Evolutionary conservation across 2,797 vertebrate genomes (phyloP).

Genomic region (Lacerta bilineata): DNA sequence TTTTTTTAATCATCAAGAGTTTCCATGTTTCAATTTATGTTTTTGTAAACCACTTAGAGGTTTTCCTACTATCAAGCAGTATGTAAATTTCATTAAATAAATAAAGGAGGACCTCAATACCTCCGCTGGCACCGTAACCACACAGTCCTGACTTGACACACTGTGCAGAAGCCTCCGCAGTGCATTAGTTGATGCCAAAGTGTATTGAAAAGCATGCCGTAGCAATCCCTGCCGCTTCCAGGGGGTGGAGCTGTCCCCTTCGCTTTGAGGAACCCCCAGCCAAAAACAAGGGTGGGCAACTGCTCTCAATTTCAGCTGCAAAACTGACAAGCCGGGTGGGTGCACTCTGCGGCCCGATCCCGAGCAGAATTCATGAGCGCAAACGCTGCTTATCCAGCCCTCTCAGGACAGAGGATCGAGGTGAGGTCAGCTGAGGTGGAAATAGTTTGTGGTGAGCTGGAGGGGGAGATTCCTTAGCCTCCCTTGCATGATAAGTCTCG

Average conservation of each 20-base stretch:
- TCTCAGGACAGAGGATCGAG: neutral
- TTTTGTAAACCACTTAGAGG: too few relatives aligned
- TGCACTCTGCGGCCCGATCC: neutral
- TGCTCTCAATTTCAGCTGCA: too few relatives aligned
- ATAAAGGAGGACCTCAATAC: neutral
- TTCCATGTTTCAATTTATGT: too few relatives aligned
- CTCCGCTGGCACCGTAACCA: neutral
- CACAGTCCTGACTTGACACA: neutral
- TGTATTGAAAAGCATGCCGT: neutral
- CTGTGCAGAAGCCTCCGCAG: neutral
- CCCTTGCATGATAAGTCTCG: constrained; percentile 24
- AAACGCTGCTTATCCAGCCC: too few relatives aligned
- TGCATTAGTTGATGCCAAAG: neutral
- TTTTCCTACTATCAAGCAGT: too few relatives aligned
- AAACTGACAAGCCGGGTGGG: too few relatives aligned
- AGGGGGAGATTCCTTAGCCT: constrained; percentile 26
- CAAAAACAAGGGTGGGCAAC: neutral
- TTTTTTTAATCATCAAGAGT: too few relatives aligned
- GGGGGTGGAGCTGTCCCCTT: neutral
- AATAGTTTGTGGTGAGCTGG: neutral
- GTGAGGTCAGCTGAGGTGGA: neutral
- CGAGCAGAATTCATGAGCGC: neutral
- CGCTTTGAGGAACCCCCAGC: neutral
- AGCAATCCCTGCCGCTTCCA: too few relatives aligned
- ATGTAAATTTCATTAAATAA: too few relatives aligned